Conservation (phyloP, 2,888 invertebrate genomes). For the Eupithecia subumbrata region DNA sequence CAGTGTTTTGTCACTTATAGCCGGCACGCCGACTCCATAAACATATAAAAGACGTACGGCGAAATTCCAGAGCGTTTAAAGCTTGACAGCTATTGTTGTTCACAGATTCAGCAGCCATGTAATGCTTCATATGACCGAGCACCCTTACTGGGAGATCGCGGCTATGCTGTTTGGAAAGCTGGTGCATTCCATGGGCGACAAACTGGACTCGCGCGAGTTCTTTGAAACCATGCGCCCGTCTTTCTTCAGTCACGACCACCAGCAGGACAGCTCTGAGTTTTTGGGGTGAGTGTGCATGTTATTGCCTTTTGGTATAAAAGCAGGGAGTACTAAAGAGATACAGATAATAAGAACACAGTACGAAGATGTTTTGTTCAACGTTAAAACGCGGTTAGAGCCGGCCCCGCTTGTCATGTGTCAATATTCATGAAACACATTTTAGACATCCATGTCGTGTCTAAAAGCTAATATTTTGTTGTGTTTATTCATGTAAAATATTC, state of each 20-base stretch:
- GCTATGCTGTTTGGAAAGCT: slow-evolving; percentile 90
- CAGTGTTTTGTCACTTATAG: not conserved
- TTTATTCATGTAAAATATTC: not conserved
- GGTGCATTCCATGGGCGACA: slow-evolving; percentile 86
- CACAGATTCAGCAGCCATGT: slow-evolving; percentile 88
- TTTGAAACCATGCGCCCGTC: slow-evolving; percentile 89
- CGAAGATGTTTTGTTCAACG: no score
- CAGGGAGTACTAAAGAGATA: no score
- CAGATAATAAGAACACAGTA: no score
- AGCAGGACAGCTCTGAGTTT: slow-evolving; percentile 96
- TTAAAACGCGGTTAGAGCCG: no score
- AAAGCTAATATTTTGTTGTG: no score
- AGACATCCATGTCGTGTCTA: no score
- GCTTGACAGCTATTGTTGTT: not conserved
- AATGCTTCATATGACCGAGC: slow-evolving; percentile 80
- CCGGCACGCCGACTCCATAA: not conserved
- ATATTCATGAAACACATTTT: no score
- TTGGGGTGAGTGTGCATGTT: slow-evolving; percentile 82
- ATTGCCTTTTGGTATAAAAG: not conserved
- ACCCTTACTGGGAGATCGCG: slow-evolving; percentile 86
- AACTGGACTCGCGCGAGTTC: slow-evolving; percentile 89
- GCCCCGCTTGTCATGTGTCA: no score
- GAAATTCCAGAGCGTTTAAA: not conserved
- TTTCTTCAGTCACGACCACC: slow-evolving; percentile 89
- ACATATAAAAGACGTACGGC: not conserved